These are phyloP conservation scores for Ceyx margarethae DNA, from an alignment of 2,113 vertebrate species.

Conservation along the genomic window DNA sequence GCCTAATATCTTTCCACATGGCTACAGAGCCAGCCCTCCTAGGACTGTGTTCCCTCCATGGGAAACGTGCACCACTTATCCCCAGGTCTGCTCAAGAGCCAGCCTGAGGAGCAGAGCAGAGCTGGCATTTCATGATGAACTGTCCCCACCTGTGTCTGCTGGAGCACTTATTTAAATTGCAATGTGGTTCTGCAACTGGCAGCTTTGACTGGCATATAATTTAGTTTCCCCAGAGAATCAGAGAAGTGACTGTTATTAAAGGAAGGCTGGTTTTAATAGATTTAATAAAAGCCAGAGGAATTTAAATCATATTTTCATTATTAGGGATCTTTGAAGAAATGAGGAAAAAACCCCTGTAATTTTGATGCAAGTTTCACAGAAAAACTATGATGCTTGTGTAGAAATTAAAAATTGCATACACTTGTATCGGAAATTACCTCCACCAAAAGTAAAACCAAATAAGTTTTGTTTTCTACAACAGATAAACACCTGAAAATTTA, in stretches of 20 bases:
- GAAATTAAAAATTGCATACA: slow-evolving; percentile 1
- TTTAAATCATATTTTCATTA: slow-evolving; percentile 24
- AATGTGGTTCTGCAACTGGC: neutral
- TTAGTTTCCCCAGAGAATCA: slow-evolving; percentile 15
- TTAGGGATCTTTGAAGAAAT: slow-evolving; percentile 31
- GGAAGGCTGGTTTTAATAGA: slow-evolving; percentile 36
- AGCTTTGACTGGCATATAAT: slow-evolving; percentile 25
- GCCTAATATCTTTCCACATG: neutral
- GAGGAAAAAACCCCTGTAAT: neutral
- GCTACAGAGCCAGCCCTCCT: neutral
- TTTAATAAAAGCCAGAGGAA: slow-evolving; percentile 47
- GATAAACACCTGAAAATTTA: neutral
- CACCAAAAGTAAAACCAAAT: neutral
- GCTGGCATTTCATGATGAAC: neutral
- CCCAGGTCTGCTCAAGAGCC: neutral
- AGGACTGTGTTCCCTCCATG: accelerated
- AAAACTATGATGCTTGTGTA: neutral
- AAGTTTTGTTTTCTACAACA: neutral
- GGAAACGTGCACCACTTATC: accelerated
- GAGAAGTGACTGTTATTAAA: slow-evolving; percentile 20
- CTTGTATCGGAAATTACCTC: neutral
- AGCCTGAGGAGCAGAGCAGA: accelerated
- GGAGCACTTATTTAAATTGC: slow-evolving; percentile 11
- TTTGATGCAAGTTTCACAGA: neutral
- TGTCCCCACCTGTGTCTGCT: slow-evolving; percentile 16